Evolutionary conservation across 2,113 vertebrate species (phyloP).

Genomic region (Centropristis striata): DNA sequence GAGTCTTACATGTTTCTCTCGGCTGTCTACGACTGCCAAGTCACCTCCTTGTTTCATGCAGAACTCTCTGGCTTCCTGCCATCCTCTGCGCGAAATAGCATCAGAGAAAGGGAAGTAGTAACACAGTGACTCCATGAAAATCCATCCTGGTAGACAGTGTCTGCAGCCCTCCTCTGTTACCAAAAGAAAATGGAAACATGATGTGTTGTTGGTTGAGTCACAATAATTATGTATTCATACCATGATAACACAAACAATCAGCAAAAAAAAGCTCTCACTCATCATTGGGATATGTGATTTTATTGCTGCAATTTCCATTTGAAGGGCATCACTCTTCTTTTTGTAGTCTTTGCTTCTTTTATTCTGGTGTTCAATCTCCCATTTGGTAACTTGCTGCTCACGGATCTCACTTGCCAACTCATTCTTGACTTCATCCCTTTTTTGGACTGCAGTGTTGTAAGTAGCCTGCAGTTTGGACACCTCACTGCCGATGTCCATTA

Average conservation of each 20-base stretch:
- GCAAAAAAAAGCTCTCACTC: constrained; percentile 56
- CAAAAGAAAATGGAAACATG: constrained; percentile 7
- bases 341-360: constrained; percentile 38
- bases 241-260: not conserved
- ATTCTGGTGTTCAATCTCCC: constrained; percentile 58
- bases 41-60: constrained; percentile 70
- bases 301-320: constrained; percentile 48
- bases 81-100: not conserved
- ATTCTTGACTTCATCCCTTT: constrained; percentile 39
- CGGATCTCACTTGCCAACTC: constrained; percentile 38
- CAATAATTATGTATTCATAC: not conserved
- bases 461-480: constrained; percentile 61
- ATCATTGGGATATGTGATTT: constrained; percentile 69
- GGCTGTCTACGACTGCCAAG: constrained; percentile 67
- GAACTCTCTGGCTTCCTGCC: constrained; percentile 67
- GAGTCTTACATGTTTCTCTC: constrained; percentile 72
- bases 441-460: constrained; percentile 42
- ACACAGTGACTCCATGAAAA: constrained; percentile 63
- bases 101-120: constrained; percentile 71
- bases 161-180: constrained; percentile 77
- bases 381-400: constrained; percentile 35
- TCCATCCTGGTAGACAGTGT: constrained; percentile 79
- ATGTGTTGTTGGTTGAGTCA: not conserved
- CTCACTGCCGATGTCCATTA: constrained; percentile 59
- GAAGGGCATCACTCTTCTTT: constrained; percentile 33